Evolutionary conservation across 1,140 invertebrate species (phyloP).

Genomic region (Steinernema feltiae): DNA sequence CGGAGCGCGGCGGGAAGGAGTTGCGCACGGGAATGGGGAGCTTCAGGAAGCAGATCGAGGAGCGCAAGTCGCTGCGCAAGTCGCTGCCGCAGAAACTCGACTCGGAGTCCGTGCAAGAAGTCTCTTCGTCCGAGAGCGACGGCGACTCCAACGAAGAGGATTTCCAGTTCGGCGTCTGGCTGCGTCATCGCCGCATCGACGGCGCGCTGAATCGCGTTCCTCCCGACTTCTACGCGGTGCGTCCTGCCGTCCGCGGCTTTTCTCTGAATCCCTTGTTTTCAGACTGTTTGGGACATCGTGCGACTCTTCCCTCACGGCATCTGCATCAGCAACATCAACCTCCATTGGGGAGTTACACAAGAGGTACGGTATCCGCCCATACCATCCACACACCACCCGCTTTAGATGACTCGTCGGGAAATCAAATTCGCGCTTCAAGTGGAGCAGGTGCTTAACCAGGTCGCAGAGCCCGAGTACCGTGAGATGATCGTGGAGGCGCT

Average conservation of each 20-base stretch:
- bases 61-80: conserved; percentile 61
- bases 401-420: conserved; percentile 89
- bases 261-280: conserved; percentile 64
- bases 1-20: conserved; percentile 45
- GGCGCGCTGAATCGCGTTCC: conserved; percentile 95
- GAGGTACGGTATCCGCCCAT: conserved; percentile 36
- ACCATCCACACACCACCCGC: conserved; percentile 19
- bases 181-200: conserved; percentile 81
- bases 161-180: conserved; percentile 87
- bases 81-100: conserved; percentile 41
- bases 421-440: conserved; percentile 95
- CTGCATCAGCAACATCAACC: conserved; percentile 48
- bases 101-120: conserved; percentile 39
- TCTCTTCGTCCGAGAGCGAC: conserved; percentile 41
- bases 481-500: conserved; percentile 94
- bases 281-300: conserved; percentile 58
- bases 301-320: conserved; percentile 54
- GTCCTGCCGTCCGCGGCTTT: too few species aligned
- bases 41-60: conserved; percentile 57
- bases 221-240: conserved; percentile 84
- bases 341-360: conserved; percentile 52
- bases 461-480: conserved; percentile 94
- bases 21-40: conserved; percentile 52
- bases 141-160: conserved; percentile 59
- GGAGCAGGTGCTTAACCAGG: conserved; percentile 91